These are phyloP conservation scores for Myzus persicae DNA, from an alignment of 1,140 invertebrate genomes.

Conservation along the genomic window DNA sequence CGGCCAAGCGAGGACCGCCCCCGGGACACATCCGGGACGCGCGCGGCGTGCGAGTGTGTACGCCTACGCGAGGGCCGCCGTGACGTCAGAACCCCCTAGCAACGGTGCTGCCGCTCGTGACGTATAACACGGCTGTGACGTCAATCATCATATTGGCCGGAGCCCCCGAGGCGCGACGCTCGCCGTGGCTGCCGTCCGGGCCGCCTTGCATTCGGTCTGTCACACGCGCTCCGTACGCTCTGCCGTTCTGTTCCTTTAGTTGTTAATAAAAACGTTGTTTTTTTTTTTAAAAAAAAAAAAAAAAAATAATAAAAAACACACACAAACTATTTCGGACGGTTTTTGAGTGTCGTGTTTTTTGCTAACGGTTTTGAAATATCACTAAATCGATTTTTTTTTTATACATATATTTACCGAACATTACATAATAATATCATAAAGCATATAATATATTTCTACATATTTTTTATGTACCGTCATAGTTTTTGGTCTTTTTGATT, in stretches of 20 bases:
- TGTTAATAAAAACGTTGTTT: constrained; percentile 27
- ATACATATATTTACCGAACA: not conserved
- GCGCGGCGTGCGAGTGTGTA: not conserved
- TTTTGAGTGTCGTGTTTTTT: not conserved
- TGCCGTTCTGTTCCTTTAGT: constrained; percentile 55
- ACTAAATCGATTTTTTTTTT: not conserved
- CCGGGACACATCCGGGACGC: not conserved
- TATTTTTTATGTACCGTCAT: constrained; percentile 22
- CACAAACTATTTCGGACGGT: not conserved
- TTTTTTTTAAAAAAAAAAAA: too few relatives aligned
- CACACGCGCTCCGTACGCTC: constrained; percentile 55
- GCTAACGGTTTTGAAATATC: not conserved
- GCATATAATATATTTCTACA: not conserved
- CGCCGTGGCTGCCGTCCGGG: constrained; percentile 45
- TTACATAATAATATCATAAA: not conserved
- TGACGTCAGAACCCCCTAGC: constrained; percentile 58
- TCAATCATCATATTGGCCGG: constrained; percentile 58
- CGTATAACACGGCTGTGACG: constrained; percentile 41
- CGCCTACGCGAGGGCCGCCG: constrained; percentile 24
- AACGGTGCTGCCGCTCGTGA: constrained; percentile 54
- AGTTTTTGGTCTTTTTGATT: not conserved
- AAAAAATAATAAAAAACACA: too few relatives aligned
- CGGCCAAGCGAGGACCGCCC: not conserved
- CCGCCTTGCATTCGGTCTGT: constrained; percentile 53
- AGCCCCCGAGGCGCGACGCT: constrained; percentile 48